Base-by-base conservation (phyloP, 2,113 vertebrate species). In the Centropristis striata region DNA sequence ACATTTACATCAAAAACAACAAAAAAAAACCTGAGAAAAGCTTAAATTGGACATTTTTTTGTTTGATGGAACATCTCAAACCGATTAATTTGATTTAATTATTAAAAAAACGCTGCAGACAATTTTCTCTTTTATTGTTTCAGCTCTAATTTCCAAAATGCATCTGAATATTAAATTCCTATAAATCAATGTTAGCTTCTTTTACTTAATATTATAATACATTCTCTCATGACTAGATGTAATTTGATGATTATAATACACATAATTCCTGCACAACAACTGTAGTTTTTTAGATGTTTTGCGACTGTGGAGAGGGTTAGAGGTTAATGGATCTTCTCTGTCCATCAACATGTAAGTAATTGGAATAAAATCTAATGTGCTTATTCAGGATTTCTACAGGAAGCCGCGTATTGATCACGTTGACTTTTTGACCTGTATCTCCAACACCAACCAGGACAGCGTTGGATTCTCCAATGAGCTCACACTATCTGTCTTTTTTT, bases 391-490 rank as follows among this genome's bases (percentile, higher is more conserved):
- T 21, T 59, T 49, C 28, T 2, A 20, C 57, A 53, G 59, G 68
- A 75, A 83, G 65, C 63, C 25, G 20, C 25, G 1, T 16, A 77
- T 78, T 36, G 81, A 78, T 78, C 8, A 0, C 0, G 1, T 13
- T 23, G 68, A 77, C 58, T 57, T 21, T 8, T 0, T 41, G 58
- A 74, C 65, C 53, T 75, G 50, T 50, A 21, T 8, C 65, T 59
- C 15, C 0, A 66, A 64, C 73, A 6, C 28, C 59, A n/a, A 65
- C 2, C 42, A 8, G 50, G 51, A 47, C 41, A 46, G 44, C 18
- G 20, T 32, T 75, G 8, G 8, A 12, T 64, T 44, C 44, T 28
- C 23, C 18, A 37, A 60, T 16, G 5, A 25, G 20, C 4, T 1
- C 1, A 2, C 6, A 2, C 23, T 14, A 1, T 15, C 14, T 13